Base-by-base conservation (phyloP, 1,140 invertebrate genomes). In the Drosophila nigromelanica region DNA sequence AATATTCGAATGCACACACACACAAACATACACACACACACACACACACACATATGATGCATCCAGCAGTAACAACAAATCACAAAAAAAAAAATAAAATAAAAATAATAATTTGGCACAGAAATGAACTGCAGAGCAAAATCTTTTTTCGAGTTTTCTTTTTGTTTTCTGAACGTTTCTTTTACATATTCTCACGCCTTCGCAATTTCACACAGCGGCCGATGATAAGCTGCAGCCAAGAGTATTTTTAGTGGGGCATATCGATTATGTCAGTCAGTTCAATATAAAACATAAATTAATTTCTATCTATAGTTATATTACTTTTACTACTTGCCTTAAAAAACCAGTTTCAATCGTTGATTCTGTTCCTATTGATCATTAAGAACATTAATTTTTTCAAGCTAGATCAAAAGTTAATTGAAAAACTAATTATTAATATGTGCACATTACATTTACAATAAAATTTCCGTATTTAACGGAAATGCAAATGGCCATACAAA, bases 161-260 rank as follows among this genome's bases (percentile, higher is more conserved):
- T 48, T 48, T 21, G 60, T 40, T 40, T 55, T 47, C 55, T 63
- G 40, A 66, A 35, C 47, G 30, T 69, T 66, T 67, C 47, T 64
- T 72, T 79, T 83, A 67, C 55, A 54, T 79, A 52, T 66, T 51
- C 71, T 48, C 50, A 55, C 59, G 59, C 59, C 67, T 55, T 54
- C 64, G 33, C 33, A 33, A 33, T 27, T 21, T 54, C 30, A n/a
- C 3, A 50, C 11, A n/a, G 11, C 21, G n/a, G 3, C 11, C 15
- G 15, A 11, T 35, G 51, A 54, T 54, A 18, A 30, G 18, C 43
- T 64, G 37, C 42, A 64, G 18, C 8, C 15, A 42, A 63, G 15
- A 15, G 10, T 11, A 39, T 42, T 33, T 42, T 2, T 3, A 35
- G 10, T 37, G 3, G 24, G 39, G 56, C 18, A 47, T 69, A 61